phyloP scores from a whole-genome alignment of 2,888 invertebrate species.

The Spilosoma lubricipeda region DNA sequence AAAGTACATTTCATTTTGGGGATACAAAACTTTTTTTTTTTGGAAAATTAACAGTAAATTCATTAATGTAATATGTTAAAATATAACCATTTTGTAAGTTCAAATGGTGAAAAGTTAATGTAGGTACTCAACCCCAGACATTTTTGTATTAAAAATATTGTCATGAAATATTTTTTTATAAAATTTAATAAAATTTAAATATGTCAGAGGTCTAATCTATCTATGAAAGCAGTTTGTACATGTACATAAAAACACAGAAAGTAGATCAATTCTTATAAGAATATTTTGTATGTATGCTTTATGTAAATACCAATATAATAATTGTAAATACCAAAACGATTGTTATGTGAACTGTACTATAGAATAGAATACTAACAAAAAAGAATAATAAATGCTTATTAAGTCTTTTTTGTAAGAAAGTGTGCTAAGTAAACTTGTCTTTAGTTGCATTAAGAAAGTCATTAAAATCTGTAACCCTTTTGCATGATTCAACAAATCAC shows the following conservation, averaged over 20 bases:
- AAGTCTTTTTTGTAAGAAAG: not conserved
- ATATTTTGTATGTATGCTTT: not conserved
- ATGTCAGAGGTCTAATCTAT: not conserved
- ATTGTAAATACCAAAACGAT: not conserved
- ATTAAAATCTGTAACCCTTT: not conserved
- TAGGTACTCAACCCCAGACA: not conserved
- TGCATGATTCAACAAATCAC: not conserved
- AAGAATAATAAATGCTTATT: not conserved
- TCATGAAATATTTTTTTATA: not conserved
- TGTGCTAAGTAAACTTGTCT: not conserved
- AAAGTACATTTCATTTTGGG: not conserved
- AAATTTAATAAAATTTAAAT: too few relatives aligned
- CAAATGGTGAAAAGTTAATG: not conserved
- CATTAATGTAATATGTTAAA: not conserved
- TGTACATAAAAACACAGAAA: not conserved
- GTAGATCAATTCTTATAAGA: not conserved
- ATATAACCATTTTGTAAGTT: not conserved
- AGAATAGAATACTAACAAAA: not conserved
- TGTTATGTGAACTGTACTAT: not conserved
- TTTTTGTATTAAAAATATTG: not conserved
- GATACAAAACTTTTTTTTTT: too few relatives aligned
- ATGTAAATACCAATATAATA: not conserved
- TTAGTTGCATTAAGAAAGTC: not conserved
- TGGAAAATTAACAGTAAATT: not conserved
- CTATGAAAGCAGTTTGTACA: not conserved